phyloP scores from a whole-genome alignment of 92 coral and sea anemone genomes.

The Phenganax marumi region DNA sequence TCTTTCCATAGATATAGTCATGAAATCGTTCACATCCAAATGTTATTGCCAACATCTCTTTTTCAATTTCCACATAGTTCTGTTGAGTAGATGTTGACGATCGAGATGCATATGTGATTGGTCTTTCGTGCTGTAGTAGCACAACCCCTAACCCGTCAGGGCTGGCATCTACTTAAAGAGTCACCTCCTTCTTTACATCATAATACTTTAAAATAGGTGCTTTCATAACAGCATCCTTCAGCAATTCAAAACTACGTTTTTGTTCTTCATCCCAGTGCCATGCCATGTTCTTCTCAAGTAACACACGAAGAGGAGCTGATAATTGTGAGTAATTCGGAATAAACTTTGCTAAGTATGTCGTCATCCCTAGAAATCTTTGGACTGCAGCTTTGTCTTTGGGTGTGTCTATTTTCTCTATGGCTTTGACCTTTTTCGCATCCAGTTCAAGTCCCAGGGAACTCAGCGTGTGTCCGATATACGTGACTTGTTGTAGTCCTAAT shows the following conservation, averaged over 20 bases:
- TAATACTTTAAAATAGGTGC: constrained; percentile 25
- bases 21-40: constrained; percentile 3
- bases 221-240: neutral
- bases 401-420: neutral
- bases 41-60: neutral
- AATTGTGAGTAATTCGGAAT: constrained; percentile 17
- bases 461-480: neutral
- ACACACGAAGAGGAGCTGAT: neutral
- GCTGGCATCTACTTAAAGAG: constrained; percentile 33
- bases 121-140: neutral
- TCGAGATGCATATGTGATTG: neutral
- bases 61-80: no score
- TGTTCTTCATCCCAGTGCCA: constrained; percentile 11
- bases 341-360: neutral
- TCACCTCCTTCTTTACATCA: constrained; percentile 14
- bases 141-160: constrained; percentile 12
- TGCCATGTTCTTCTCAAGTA: neutral
- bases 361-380: constrained; percentile 8
- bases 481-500: constrained; percentile 6
- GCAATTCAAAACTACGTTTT: neutral
- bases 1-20: neutral
- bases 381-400: constrained; percentile 6
- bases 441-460: neutral
- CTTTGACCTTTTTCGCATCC: neutral
- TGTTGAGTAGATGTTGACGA: neutral